Percentiles rank a stretch among this genome's conserved stretches.
Evolutionary conservation across 35 echinoderm and acorn worm genomes (phyloP).

Genomic region (Ophioderma brevispina): DNA sequence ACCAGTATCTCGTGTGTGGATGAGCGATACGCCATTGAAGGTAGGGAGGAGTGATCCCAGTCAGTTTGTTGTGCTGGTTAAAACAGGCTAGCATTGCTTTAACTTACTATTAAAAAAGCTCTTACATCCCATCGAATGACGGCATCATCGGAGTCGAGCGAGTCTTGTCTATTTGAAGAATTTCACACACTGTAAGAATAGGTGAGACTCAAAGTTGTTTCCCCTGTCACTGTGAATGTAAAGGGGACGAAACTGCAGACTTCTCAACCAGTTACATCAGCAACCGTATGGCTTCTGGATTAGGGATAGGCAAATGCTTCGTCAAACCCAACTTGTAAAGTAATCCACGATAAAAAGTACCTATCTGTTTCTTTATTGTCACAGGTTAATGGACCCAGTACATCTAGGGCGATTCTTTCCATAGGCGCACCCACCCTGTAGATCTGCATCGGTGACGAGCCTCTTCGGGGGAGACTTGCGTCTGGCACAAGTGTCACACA

Average conservation of each 20-base stretch:
- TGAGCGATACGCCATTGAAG: constrained; percentile 27
- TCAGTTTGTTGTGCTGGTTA: constrained; percentile 17
- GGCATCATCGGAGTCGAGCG: constrained; percentile 30
- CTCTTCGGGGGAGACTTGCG: constrained; percentile 16
- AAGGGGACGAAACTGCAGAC: constrained; percentile 56
- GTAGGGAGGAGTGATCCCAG: constrained; percentile 42
- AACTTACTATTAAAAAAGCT: constrained; percentile 29
- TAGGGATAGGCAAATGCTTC: constrained; percentile 59
- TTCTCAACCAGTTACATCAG: constrained; percentile 31
- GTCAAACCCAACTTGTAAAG: constrained; percentile 63
- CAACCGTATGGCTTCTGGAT: constrained; percentile 58
- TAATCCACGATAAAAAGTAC: constrained; percentile 43
- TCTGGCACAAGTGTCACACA: not conserved
- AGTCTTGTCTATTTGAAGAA: constrained; percentile 58
- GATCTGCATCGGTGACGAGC: constrained; percentile 4
- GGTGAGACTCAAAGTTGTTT: constrained; percentile 22
- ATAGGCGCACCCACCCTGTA: constrained; percentile 20
- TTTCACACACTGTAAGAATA: constrained; percentile 58
- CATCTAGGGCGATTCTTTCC: constrained; percentile 41
- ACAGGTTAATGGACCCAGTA: constrained; percentile 46
- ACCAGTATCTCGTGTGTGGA: too few species aligned
- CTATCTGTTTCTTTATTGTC: constrained; percentile 40
- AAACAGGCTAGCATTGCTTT: constrained; percentile 33
- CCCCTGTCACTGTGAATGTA: constrained; percentile 40
- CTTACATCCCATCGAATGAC: constrained; percentile 42